Base-by-base conservation (phyloP, 2,888 invertebrate genomes). In the Agonopterix alstromeriana region DNA sequence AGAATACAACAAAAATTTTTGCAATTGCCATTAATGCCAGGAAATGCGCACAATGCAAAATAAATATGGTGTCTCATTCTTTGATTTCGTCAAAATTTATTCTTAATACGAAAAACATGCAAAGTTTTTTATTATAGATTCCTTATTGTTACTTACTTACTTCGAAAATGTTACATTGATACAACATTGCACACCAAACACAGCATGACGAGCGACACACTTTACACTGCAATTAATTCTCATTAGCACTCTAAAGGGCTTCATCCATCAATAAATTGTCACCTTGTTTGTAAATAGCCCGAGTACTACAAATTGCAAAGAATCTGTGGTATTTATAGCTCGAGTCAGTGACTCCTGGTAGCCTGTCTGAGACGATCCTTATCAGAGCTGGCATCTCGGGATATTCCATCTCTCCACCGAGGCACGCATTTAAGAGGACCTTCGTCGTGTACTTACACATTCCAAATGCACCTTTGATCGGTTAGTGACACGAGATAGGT, bases 211-310 rank as follows among this genome's bases (percentile, higher is more conserved):
- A 51, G 55, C 68, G 71, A 77, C 71, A 78, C 67, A 79, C 68
- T 78, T 27, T 77, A 67, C 59, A 71, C 52, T 58, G 72, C 63
- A 78, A 81, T 82, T 77, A 77, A 79, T 82, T 82, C 69, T 77
- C 77, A 78, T 82, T 75, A 76, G 67, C 63, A 67, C 57, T 57
- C 27, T 58, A 63, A 59, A 67, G 61, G 57, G 60, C 66, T 64
- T 59, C 66, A 70, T 74, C 63, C 57, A 70, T 83, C 82, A 81
- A 75, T 78, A 73, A 67, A 66, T 67, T 83, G 77, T 77, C 81
- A 77, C 71, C 67, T 74, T 74, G 70, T 75, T 73, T 78, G 69
- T 75, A 77, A 79, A 82, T 82, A 82, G 73, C 74, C 70, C 70
- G 61, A 77, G 69, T 54, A 53, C 59, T 65, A 65, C 71, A 66